Evolutionary conservation across 2,888 invertebrate genomes (phyloP).

Genomic region (Sussaba pulchella): DNA sequence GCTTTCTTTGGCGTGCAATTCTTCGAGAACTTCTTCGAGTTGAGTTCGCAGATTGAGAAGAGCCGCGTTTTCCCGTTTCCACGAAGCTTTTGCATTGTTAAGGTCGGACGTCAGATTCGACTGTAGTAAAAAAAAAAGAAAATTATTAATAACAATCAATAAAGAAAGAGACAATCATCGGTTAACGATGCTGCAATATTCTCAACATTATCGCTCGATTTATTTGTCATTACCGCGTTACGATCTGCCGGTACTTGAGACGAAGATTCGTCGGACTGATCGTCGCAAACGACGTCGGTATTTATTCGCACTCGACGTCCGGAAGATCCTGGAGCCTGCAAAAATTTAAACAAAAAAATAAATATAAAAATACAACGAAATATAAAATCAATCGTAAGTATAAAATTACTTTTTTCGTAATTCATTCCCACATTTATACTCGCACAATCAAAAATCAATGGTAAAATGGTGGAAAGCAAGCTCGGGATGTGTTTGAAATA

Average conservation of each 20-base stretch:
- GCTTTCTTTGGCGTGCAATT: constrained; percentile 71
- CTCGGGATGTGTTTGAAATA: constrained; percentile 10
- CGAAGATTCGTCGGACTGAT: constrained; percentile 39
- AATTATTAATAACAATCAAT: too few species aligned
- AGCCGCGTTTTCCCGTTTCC: constrained; percentile 74
- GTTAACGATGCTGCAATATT: constrained; percentile 8
- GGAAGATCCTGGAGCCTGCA: constrained; percentile 54
- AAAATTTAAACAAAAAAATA: not conserved
- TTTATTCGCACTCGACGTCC: constrained; percentile 59
- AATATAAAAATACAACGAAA: not conserved
- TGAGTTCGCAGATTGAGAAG: constrained; percentile 73
- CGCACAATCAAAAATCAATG: not conserved
- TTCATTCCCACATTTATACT: not conserved
- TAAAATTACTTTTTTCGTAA: not conserved
- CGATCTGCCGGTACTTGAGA: constrained; percentile 42
- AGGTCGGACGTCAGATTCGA: constrained; percentile 66
- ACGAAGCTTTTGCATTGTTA: constrained; percentile 71
- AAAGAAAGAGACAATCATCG: not conserved
- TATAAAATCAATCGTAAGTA: not conserved
- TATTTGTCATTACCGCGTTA: constrained; percentile 62
- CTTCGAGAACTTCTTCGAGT: constrained; percentile 72
- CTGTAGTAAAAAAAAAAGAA: constrained; percentile 27
- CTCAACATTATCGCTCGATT: not conserved
- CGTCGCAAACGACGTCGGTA: constrained; percentile 56
- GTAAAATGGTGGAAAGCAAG: not conserved